phyloP scores from a whole-genome alignment of 2,113 vertebrate species.

The Andinoacara biseriatus region DNA sequence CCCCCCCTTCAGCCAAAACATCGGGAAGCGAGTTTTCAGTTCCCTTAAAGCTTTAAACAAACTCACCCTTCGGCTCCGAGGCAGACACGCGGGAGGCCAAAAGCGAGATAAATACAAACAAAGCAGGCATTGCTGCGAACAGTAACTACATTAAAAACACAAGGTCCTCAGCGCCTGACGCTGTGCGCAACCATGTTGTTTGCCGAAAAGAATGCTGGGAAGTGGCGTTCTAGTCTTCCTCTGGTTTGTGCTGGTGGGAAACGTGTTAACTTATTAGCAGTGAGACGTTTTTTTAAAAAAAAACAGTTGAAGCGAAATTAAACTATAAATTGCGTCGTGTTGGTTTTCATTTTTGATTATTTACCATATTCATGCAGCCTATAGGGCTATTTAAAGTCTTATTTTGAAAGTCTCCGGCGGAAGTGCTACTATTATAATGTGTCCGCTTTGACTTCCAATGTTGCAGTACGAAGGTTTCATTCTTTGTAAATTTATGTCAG shows the following conservation, averaged over 20 bases:
- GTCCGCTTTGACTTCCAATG: not conserved
- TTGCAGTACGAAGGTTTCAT: not conserved
- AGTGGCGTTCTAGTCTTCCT: constrained; percentile 35
- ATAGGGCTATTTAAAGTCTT: not conserved
- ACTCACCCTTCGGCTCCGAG: constrained; percentile 51
- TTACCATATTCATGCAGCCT: not conserved
- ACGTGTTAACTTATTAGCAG: not conserved
- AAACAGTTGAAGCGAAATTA: not conserved
- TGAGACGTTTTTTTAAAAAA: not conserved
- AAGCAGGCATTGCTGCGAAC: constrained; percentile 25
- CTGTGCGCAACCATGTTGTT: constrained; percentile 62
- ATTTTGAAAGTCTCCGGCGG: not conserved
- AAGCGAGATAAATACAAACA: not conserved
- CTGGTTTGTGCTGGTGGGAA: too few species aligned
- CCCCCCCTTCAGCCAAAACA: not conserved
- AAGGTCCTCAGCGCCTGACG: not conserved
- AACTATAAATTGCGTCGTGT: not conserved
- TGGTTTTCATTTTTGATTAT: not conserved
- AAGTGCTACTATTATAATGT: not conserved
- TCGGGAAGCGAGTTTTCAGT: not conserved
- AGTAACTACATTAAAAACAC: not conserved
- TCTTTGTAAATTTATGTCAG: not conserved
- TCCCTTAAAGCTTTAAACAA: not conserved
- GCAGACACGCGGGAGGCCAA: not conserved
- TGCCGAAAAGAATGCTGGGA: constrained; percentile 63